Evolutionary conservation across 2,888 invertebrate genomes (phyloP).

Genomic region (Lycaena phlaeas): DNA sequence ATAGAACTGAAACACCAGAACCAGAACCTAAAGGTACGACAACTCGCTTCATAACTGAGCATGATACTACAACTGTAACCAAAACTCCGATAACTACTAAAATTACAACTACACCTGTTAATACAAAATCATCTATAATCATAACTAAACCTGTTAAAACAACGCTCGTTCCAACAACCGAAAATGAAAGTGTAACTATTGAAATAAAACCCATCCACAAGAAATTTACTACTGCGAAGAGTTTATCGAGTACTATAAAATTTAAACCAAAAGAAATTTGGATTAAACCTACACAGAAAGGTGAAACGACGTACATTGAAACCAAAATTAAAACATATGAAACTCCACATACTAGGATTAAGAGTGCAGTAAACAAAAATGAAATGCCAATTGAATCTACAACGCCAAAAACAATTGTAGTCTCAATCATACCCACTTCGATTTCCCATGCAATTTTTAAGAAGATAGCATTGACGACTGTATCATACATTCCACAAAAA

Average conservation of each 20-base stretch:
- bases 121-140: background rate
- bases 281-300: constrained; percentile 65
- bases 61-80: constrained; percentile 17
- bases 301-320: constrained; percentile 46
- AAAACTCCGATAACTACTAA: constrained; percentile 17
- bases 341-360: constrained; percentile 29
- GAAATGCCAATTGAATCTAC: constrained; percentile 39
- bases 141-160: constrained; percentile 10
- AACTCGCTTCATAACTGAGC: constrained; percentile 19
- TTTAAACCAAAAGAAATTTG: constrained; percentile 65
- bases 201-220: too few relatives aligned
- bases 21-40: constrained; percentile 18
- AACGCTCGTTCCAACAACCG: constrained; percentile 18
- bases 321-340: constrained; percentile 41
- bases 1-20: constrained; percentile 28
- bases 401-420: constrained; percentile 61
- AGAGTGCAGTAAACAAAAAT: constrained; percentile 34
- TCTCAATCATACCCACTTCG: constrained; percentile 64
- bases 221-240: constrained; percentile 36
- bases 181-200: constrained; percentile 19
- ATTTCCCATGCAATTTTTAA: constrained; percentile 58
- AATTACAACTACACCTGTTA: constrained; percentile 8
- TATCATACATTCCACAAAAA: constrained; percentile 34
- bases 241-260: constrained; percentile 43
- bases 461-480: constrained; percentile 53